A percentile compares a stretch with the other conserved stretches of the same genome.
Evolutionary conservation across 2,888 invertebrate species (phyloP).

Genomic region (Brenthis ino): DNA sequence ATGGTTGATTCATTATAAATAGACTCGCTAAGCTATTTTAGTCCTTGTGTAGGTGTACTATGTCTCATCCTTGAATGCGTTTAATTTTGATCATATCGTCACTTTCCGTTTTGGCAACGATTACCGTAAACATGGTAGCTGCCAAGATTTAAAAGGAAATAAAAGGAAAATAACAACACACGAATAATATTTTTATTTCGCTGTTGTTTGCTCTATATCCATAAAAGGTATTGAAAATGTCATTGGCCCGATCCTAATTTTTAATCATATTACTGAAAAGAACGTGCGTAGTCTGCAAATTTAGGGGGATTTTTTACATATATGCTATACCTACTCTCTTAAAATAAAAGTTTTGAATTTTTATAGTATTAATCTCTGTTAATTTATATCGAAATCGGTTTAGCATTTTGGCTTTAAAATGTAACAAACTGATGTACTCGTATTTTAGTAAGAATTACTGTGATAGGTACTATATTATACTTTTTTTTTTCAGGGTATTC

Average conservation of each 20-base stretch:
- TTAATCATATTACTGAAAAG: no score
- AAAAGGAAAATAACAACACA: constrained; percentile 9
- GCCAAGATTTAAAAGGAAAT: constrained; percentile 24
- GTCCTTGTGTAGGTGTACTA: constrained; percentile 56
- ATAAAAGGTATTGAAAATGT: background rate
- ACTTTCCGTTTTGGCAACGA: constrained; percentile 56
- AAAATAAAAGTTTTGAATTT: no score
- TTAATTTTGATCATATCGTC: constrained; percentile 58
- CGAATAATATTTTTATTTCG: background rate
- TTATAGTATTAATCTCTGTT: no score
- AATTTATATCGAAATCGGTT: no score
- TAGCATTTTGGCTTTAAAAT: no score
- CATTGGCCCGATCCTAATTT: no score
- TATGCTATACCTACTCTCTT: no score
- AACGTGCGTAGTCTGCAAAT: no score
- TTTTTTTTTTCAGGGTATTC: constrained; percentile 60
- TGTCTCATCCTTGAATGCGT: constrained; percentile 53
- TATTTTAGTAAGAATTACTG: background rate
- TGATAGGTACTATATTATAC: background rate
- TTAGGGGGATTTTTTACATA: no score
- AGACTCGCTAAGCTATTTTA: constrained; percentile 55
- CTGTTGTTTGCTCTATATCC: constrained; percentile 8
- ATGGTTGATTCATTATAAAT: constrained; percentile 21
- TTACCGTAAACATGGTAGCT: constrained; percentile 49
- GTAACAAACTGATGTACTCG: no score